Conservation (phyloP, 30 jellyfish, hydroid and myxozoan species). For the Rhopilema esculentum region DNA sequence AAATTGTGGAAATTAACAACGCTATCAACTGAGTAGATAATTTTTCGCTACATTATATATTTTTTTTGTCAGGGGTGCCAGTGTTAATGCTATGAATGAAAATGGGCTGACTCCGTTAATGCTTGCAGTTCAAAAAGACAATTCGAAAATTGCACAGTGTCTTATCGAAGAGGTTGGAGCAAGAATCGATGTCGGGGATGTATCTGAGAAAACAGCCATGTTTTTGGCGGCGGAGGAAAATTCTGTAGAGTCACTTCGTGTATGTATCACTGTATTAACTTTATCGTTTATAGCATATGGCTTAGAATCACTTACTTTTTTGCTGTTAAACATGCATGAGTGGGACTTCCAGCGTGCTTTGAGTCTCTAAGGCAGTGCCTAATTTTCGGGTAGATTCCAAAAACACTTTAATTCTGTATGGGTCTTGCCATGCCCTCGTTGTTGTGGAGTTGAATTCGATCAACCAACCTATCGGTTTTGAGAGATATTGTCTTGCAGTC, state of each 20-base stretch:
- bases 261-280: background rate
- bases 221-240: constrained; percentile 82
- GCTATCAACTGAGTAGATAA: no score
- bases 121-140: constrained; percentile 66
- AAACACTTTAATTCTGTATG: no score
- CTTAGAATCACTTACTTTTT: background rate
- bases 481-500: no score
- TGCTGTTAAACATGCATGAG: background rate
- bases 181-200: constrained; percentile 27
- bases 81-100: constrained; percentile 48
- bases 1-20: no score
- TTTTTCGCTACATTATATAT: background rate
- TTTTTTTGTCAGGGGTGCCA: constrained; percentile 61
- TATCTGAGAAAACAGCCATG: constrained; percentile 67
- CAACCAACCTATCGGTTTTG: no score
- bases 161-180: constrained; percentile 50
- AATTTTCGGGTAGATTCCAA: no score
- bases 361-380: no score
- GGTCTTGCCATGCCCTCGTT: no score
- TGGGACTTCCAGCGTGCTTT: no score
- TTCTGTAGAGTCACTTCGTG: constrained; percentile 57
- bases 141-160: constrained; percentile 33
- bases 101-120: constrained; percentile 74
- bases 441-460: no score
- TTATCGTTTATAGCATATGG: background rate